Evolutionary conservation across 2,113 vertebrate genomes (phyloP).

Genomic region (Stegostoma tigrinum): DNA sequence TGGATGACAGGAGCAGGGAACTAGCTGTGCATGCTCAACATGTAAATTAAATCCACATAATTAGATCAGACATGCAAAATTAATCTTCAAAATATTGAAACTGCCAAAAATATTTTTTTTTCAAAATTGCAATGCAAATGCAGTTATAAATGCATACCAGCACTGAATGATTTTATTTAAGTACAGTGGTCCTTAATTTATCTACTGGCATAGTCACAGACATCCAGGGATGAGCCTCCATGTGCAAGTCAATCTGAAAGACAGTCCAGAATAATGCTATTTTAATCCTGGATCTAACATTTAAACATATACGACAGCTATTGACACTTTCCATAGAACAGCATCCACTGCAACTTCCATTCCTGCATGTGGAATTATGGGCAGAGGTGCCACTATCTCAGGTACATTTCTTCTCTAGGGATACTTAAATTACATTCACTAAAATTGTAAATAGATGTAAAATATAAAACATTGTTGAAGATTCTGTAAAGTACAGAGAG

Average conservation of each 20-base stretch:
- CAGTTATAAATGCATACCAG: background rate
- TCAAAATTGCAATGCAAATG: background rate
- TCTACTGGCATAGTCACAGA: background rate
- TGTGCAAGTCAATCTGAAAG: background rate
- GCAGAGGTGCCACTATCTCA: background rate
- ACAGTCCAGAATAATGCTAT: background rate
- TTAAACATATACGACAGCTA: background rate
- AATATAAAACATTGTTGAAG: background rate
- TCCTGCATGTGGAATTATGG: background rate
- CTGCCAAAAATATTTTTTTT: background rate
- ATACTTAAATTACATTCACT: background rate
- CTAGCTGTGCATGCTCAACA: slow-evolving; percentile 12
- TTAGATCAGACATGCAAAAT: background rate
- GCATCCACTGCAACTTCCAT: background rate
- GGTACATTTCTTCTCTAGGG: background rate
- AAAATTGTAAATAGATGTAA: background rate
- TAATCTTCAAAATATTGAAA: slow-evolving; percentile 4
- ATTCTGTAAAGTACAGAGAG: too few relatives aligned
- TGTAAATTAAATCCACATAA: slow-evolving; percentile 8
- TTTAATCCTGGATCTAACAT: background rate
- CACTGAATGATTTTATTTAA: background rate
- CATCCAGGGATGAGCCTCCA: background rate
- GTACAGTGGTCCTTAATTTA: background rate
- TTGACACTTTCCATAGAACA: background rate
- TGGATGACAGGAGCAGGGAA: background rate